A percentile compares a stretch with the other conserved stretches of the same genome.
Evolutionary conservation across 2,888 invertebrate species (phyloP).

Genomic region (Leucania comma): DNA sequence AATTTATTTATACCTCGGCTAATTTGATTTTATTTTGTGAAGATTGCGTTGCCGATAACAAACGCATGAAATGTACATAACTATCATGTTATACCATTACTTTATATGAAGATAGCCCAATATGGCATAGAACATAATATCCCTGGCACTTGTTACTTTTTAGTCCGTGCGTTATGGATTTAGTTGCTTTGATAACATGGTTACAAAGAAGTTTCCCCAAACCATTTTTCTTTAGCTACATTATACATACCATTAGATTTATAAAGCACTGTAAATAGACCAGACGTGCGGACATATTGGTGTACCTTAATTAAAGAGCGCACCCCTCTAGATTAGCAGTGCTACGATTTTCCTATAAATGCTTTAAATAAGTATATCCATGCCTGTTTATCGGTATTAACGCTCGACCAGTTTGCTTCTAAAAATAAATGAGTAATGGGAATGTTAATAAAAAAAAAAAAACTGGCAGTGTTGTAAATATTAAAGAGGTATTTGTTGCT

Average conservation of each 20-base stretch:
- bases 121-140: slow-evolving; percentile 62
- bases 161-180: slow-evolving; percentile 51
- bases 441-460: slow-evolving; percentile 19
- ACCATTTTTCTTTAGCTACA: slow-evolving; percentile 37
- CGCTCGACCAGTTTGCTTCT: slow-evolving; percentile 31
- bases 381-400: slow-evolving; percentile 22
- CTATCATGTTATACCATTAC: slow-evolving; percentile 35
- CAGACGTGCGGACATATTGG: slow-evolving; percentile 18
- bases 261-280: slow-evolving; percentile 34
- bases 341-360: slow-evolving; percentile 46
- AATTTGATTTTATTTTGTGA: slow-evolving; percentile 68
- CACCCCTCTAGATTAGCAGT: slow-evolving; percentile 47
- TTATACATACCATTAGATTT: slow-evolving; percentile 41
- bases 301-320: slow-evolving; percentile 8
- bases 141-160: slow-evolving; percentile 63
- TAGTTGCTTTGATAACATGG: slow-evolving; percentile 43
- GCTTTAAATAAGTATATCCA: slow-evolving; percentile 38
- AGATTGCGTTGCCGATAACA: slow-evolving; percentile 66
- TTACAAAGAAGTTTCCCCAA: slow-evolving; percentile 26
- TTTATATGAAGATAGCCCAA: slow-evolving; percentile 40
- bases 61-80: slow-evolving; percentile 69
- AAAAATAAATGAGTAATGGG: slow-evolving; percentile 9
- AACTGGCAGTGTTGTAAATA: slow-evolving; percentile 6
- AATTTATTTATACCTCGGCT: slow-evolving; percentile 65
- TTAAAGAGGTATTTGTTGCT: neutral